A percentile compares a stretch with the other conserved stretches of the same genome.
phyloP scores from a whole-genome alignment of 2,797 vertebrate species.

The Periophthalmus magnuspinnatus region DNA sequence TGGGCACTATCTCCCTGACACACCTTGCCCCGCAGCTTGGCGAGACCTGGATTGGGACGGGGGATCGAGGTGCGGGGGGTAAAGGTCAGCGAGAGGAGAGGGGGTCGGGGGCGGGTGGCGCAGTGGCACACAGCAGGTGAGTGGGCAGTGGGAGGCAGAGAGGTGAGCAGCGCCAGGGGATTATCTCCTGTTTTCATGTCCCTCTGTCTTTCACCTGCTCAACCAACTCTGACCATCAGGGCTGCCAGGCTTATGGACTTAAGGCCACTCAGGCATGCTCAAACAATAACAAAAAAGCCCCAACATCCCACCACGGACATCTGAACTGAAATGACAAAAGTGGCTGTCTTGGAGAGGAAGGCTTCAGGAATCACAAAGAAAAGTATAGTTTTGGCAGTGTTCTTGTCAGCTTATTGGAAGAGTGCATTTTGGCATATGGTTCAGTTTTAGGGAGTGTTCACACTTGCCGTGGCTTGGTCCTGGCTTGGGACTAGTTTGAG shows the following conservation, averaged over 20 bases:
- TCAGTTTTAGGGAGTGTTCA: background rate
- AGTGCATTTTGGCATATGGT: background rate
- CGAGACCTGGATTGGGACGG: slow-evolving; percentile 45
- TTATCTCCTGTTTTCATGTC: slow-evolving; percentile 76
- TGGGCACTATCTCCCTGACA: slow-evolving; percentile 70
- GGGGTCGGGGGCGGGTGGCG: slow-evolving; percentile 41
- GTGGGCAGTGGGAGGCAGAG: slow-evolving; percentile 48
- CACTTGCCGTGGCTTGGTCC: too few relatives aligned
- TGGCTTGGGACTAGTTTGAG: too few relatives aligned
- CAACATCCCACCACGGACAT: slow-evolving; percentile 35
- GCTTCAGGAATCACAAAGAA: background rate
- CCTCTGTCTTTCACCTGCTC: slow-evolving; percentile 75
- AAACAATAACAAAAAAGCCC: slow-evolving; percentile 54
- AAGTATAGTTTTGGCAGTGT: background rate
- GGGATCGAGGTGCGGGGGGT: slow-evolving; percentile 61
- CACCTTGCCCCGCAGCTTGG: slow-evolving; percentile 78
- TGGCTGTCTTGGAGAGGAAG: background rate
- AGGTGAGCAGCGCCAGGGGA: slow-evolving; percentile 62
- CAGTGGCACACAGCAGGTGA: slow-evolving; percentile 57
- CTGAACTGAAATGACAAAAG: slow-evolving; percentile 20
- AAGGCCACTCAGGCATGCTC: slow-evolving; percentile 50
- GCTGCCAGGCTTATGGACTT: slow-evolving; percentile 45
- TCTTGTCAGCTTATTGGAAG: background rate
- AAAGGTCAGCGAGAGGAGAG: slow-evolving; percentile 67
- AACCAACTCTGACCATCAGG: slow-evolving; percentile 64